A percentile compares a stretch with the other conserved stretches of the same genome.
These are phyloP conservation scores for Chaetodon trifasciatus DNA, from an alignment of 2,797 vertebrate species.

Conservation along the genomic window DNA sequence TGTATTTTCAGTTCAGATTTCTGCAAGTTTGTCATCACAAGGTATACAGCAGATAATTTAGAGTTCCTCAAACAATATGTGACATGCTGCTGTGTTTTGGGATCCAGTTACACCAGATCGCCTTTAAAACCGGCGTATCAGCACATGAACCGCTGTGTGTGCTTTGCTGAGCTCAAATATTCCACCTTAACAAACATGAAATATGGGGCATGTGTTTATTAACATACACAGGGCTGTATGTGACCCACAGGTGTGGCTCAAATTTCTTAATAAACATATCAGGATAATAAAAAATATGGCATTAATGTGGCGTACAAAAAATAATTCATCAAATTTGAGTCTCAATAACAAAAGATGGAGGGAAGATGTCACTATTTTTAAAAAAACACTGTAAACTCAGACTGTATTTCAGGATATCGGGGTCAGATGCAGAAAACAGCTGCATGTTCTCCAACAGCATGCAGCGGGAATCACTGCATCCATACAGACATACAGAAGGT, in stretches of 20 bases:
- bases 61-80: neutral
- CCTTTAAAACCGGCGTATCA: too few species aligned
- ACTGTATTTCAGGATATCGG: conserved; percentile 13
- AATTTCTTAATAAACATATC: conserved; percentile 30
- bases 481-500: neutral
- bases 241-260: conserved; percentile 20
- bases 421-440: conserved; percentile 7
- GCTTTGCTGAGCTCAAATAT: neutral
- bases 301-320: conserved; percentile 55
- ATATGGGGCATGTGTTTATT: conserved; percentile 47
- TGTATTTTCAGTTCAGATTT: conserved; percentile 3
- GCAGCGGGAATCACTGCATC: neutral
- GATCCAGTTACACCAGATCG: neutral
- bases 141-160: neutral
- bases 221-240: conserved; percentile 24
- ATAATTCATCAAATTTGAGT: conserved; percentile 54
- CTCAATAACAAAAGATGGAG: conserved; percentile 30
- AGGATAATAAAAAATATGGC: conserved; percentile 49
- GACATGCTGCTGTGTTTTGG: neutral
- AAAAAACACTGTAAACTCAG: conserved; percentile 56
- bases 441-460: neutral
- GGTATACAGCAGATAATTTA: neutral
- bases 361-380: conserved; percentile 21
- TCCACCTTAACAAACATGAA: neutral
- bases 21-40: neutral